Base-by-base conservation (phyloP, 2,888 invertebrate genomes). In the Drosophila monieri region DNA sequence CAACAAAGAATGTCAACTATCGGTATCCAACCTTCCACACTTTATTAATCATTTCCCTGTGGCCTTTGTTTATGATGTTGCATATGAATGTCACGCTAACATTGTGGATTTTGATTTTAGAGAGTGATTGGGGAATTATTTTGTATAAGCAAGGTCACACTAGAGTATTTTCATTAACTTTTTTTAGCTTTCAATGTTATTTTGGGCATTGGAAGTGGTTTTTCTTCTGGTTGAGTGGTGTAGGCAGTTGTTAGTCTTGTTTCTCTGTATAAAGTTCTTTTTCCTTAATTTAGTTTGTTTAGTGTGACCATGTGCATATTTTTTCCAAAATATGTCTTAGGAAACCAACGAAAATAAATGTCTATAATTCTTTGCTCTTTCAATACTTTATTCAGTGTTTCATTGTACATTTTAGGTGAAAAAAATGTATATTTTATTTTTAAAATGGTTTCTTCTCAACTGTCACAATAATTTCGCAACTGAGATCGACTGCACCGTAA, bases 401-500 rank as follows among this genome's bases (percentile, higher is more conserved):
- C 10, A 1, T 10, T 10, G 3, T 10, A 30, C 2, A 30, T 30
- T 30, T 10, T 10, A 30, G 2, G 3, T 30, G 3, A 30, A 32
- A 6, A 37, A 39, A 39, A 39, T 14, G 6, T 15, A 14, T 15
- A 39, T 14, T 14, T n/a, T 1, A 32, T 5, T 23, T 25, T 15
- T 47, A 64, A 5, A 46, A 6, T 1, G 23, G 6, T 15, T 51
- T 55, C 35, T 68, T 62, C 12, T 55, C 48, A 12, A 71, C 9
- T 2, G 8, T 6, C 4, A 58, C 3, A 1, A 61, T 21, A 1
- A 56, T 6, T 8, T 47, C 41, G 6, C 14, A 25, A 0, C 2
- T 3, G 3, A 62, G 12, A 3, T 67, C 47, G 2, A 71, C n/a
- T 0, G 41, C 1, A 0, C 80, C 80, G 6, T 14, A 25, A 9